Evolutionary conservation across 1,140 invertebrate genomes (phyloP).

Genomic region (Thrips palmi): DNA sequence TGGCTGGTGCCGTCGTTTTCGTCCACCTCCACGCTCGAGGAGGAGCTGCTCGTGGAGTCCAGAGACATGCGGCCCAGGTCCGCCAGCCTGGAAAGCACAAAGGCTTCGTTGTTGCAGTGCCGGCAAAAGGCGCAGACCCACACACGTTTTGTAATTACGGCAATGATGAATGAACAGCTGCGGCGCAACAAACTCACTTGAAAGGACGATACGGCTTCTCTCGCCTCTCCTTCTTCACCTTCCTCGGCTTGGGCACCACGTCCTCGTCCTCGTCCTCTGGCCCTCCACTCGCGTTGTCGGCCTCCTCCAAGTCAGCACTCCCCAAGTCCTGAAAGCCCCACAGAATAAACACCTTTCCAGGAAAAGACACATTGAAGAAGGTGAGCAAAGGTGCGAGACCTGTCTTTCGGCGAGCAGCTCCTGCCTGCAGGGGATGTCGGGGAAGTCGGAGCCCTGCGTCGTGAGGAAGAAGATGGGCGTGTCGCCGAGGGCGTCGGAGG

Average conservation of each 20-base stretch:
- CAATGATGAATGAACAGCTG: too few species aligned
- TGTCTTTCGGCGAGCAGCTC: conserved; percentile 14
- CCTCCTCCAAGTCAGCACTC: too few species aligned
- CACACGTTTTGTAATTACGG: too few species aligned
- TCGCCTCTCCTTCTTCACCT: conserved; percentile 6
- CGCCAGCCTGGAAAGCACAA: too few species aligned
- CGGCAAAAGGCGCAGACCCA: too few species aligned
- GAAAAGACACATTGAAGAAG: background rate
- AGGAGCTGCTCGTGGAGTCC: too few species aligned
- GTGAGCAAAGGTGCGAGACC: conserved; percentile 2
- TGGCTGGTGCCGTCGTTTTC: too few species aligned
- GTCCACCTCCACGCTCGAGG: too few species aligned
- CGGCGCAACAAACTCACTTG: conserved; percentile 13
- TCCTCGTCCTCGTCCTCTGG: conserved; percentile 10
- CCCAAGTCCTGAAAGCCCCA: too few species aligned
- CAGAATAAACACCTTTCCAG: too few species aligned
- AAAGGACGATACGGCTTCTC: conserved; percentile 13
- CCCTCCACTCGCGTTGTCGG: background rate
- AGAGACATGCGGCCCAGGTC: too few species aligned
- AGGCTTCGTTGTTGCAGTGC: too few species aligned
- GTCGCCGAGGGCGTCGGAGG: conserved; percentile 34
- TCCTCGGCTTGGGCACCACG: conserved; percentile 7
- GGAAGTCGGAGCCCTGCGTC: conserved; percentile 39
- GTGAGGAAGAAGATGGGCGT: conserved; percentile 42
- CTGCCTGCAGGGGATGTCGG: conserved; percentile 27